Conservation (phyloP, 2,113 vertebrate species). For the Gila orcuttii region DNA sequence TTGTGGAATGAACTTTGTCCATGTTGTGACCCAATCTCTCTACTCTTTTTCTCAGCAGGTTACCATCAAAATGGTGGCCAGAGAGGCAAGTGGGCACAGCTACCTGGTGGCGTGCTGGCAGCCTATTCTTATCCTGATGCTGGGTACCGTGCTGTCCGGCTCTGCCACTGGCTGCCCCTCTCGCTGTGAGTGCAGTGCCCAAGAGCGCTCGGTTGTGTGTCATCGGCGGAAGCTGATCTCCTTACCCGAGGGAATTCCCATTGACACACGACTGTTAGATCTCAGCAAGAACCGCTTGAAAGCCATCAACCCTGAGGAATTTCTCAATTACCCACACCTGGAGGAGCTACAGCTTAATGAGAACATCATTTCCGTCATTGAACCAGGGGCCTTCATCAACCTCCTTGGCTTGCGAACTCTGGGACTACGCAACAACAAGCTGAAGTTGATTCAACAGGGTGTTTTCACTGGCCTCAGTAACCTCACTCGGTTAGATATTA, state of each 20-base stretch:
- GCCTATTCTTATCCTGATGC: conserved; percentile 95
- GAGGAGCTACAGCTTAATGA: conserved; percentile 97
- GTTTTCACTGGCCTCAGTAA: conserved; percentile 97
- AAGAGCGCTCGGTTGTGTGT: conserved; percentile 94
- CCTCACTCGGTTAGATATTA: conserved; percentile 96
- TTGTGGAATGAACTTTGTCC: neutral
- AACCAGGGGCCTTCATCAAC: conserved; percentile 95
- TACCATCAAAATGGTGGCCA: conserved; percentile 92
- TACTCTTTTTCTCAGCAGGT: conserved; percentile 80
- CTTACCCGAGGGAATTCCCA: conserved; percentile 94
- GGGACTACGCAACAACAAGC: conserved; percentile 93
- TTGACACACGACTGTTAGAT: conserved; percentile 90
- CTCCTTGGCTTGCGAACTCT: conserved; percentile 92
- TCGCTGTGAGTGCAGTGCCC: conserved; percentile 93
- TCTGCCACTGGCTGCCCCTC: conserved; percentile 95
- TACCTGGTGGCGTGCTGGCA: conserved; percentile 98
- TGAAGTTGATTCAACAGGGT: conserved; percentile 94
- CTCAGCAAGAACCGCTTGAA: conserved; percentile 97
- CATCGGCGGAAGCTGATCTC: conserved; percentile 88
- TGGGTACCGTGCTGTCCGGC: conserved; percentile 94
- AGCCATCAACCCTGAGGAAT: conserved; percentile 92
- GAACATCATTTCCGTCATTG: conserved; percentile 91
- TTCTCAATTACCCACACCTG: conserved; percentile 91
- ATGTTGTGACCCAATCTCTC: conserved; percentile 31
- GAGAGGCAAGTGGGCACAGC: conserved; percentile 89